Conservation (phyloP, 2,113 vertebrate species). For the Salvelinus sp. region DNA sequence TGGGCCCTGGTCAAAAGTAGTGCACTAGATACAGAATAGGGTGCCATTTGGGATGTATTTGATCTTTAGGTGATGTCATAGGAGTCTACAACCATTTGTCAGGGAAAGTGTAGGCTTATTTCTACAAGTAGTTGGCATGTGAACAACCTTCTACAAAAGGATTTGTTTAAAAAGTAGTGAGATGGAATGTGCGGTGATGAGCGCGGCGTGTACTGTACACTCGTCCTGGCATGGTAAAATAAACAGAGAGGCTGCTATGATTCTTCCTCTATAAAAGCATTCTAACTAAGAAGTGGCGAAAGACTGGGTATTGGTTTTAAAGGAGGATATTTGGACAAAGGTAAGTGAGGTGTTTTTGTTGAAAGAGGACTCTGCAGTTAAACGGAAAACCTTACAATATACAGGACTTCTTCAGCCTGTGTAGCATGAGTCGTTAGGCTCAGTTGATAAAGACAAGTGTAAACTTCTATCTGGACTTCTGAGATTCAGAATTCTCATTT, state of each 20-base stretch:
- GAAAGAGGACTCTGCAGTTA: neutral
- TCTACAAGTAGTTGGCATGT: neutral
- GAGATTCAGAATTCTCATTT: too few relatives aligned
- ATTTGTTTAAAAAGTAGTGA: neutral
- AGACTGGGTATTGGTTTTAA: neutral
- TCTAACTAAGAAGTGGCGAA: neutral
- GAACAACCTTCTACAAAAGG: neutral
- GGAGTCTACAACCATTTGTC: too few relatives aligned
- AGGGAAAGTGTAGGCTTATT: too few relatives aligned
- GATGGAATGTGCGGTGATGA: neutral
- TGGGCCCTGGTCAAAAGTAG: too few relatives aligned
- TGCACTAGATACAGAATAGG: too few relatives aligned
- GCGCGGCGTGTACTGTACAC: neutral
- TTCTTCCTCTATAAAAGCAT: neutral
- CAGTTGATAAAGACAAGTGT: too few relatives aligned
- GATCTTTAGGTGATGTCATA: too few relatives aligned
- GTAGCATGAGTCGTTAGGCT: too few relatives aligned
- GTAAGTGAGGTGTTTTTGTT: neutral
- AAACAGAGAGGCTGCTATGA: neutral
- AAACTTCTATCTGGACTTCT: too few relatives aligned
- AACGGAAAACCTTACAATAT: too few relatives aligned
- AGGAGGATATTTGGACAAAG: neutral
- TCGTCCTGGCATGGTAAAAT: neutral
- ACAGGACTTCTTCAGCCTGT: too few relatives aligned
- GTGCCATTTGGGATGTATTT: too few relatives aligned